Base-by-base conservation (phyloP, 2,113 vertebrate species). In the Dasyprocta punctata region DNA sequence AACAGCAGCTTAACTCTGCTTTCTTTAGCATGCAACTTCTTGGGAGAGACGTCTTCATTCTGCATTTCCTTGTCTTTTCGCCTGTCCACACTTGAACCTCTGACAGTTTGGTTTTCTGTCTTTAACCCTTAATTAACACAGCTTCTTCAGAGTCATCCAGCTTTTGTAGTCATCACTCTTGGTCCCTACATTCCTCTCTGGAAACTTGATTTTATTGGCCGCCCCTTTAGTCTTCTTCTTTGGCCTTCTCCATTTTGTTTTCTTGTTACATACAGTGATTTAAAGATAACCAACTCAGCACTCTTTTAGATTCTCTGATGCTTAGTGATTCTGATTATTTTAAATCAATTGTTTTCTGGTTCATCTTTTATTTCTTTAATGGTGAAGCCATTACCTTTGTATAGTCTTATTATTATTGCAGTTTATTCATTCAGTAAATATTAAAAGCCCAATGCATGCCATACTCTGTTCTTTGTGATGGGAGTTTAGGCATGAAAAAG, bases 301-400 rank as follows among this genome's bases (percentile, higher is more conserved):
- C 47, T 82, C 2, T 73, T 81, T 58, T 41, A 69, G 16, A 92
- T 94, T 81, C 78, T 24, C 13, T 77, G 28, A 30, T 94, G 93
- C 54, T 83, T 90, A 10, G 17, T 84, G 60, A 61, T 84, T 61
- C 22, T 87, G 58, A 36, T 84, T 67, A 2, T 87, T 90, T 92
- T n/a, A 96, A 38, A 49, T 86, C 80, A 36, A n/a, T 86, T 86
- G 24, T 75, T 96, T 96, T 93, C 47, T n/a, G 69, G 10, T 60
- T 54, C 56, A 12, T 77, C 28, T 13, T 83, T 77, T 77, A 54
- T 88, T 85, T 97, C 87, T 80, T 41, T 89, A 91, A 30, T 52
- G 69, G 38, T 82, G n/a, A 44, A 82, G 47, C 52, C 81, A 95
- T 94, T 89, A 7, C 86, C 73, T 28, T 52, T 36, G 5, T 87